Evolutionary conservation across 2,888 invertebrate genomes (phyloP).

Genomic region (Dryobotodes eremita): DNA sequence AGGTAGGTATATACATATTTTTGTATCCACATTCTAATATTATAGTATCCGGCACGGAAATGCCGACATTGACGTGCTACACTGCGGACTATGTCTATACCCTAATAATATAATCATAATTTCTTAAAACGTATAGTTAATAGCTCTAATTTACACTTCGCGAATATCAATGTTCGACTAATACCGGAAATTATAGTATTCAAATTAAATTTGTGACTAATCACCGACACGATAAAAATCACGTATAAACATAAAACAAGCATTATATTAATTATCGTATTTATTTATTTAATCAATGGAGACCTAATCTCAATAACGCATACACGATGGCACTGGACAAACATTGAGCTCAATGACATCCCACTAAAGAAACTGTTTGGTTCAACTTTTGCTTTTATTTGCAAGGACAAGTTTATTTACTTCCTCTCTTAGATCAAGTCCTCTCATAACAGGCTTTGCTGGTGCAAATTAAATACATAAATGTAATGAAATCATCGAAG

Average conservation of each 20-base stretch:
- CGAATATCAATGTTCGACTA: constrained; percentile 42
- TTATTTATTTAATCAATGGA: constrained; percentile 18
- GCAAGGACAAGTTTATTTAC: constrained; percentile 63
- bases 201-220: constrained; percentile 31
- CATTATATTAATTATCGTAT: constrained; percentile 4
- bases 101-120: constrained; percentile 12
- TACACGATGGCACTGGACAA: constrained; percentile 22
- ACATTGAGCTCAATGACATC: constrained; percentile 47
- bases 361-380: constrained; percentile 59
- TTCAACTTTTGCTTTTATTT: constrained; percentile 68
- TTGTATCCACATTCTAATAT: not conserved
- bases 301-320: constrained; percentile 30
- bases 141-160: constrained; percentile 15
- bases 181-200: constrained; percentile 51
- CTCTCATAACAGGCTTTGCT: constrained; percentile 34
- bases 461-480: constrained; percentile 35
- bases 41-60: constrained; percentile 22
- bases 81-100: not conserved
- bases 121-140: constrained; percentile 4
- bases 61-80: constrained; percentile 7
- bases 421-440: constrained; percentile 51
- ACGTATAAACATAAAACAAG: constrained; percentile 12
- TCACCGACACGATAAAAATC: constrained; percentile 1
- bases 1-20: not conserved
- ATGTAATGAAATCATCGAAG: constrained; percentile 33